These are phyloP conservation scores for Nothocercus julius DNA, from an alignment of 2,113 vertebrate species.

Conservation along the genomic window DNA sequence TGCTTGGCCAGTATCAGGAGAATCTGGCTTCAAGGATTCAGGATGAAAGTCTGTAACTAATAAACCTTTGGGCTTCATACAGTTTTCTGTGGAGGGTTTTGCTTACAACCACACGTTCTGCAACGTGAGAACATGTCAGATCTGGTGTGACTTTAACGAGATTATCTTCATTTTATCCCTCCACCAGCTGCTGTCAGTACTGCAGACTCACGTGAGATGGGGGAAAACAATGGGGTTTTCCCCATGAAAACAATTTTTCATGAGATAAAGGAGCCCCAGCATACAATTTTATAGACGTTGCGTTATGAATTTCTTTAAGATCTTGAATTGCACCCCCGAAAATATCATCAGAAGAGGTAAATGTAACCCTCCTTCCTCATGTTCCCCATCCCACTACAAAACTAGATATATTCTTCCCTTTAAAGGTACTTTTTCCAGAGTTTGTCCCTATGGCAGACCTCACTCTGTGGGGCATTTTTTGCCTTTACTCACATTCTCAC, in stretches of 20 bases:
- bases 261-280: neutral
- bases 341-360: neutral
- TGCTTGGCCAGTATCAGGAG: neutral
- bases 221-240: neutral
- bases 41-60: neutral
- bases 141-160: neutral
- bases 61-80: neutral
- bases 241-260: neutral
- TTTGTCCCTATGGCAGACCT: neutral
- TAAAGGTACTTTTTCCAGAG: neutral
- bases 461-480: neutral
- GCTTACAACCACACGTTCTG: neutral
- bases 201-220: neutral
- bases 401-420: neutral
- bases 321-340: neutral
- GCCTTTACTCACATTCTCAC: neutral
- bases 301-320: conserved; percentile 2
- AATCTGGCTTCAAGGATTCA: neutral
- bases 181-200: neutral
- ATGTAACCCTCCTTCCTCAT: neutral
- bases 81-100: neutral
- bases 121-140: neutral
- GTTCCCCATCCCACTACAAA: neutral
- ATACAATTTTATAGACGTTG: neutral
- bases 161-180: neutral